Evolutionary conservation across 2,113 vertebrate genomes (phyloP).

Genomic region (Forbesichthys agassizii): DNA sequence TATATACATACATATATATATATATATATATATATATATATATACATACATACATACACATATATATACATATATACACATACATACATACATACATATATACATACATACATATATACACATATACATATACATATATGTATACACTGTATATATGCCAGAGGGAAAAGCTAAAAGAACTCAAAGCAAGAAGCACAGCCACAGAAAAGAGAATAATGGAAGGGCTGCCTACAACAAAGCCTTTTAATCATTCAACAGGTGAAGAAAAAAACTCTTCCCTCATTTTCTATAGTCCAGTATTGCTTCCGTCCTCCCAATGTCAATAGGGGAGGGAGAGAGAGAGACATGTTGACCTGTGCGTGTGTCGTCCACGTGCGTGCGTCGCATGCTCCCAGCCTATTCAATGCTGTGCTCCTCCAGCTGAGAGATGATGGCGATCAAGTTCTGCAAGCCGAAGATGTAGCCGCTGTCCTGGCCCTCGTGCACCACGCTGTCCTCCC

Average conservation of each 20-base stretch:
- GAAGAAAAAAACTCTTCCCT: not conserved
- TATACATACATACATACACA: no score
- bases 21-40: no score
- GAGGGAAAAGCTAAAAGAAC: slow-evolving; percentile 5
- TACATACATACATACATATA: no score
- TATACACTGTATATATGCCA: slow-evolving; percentile 29
- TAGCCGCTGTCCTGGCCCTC: slow-evolving; percentile 96
- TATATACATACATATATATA: no score
- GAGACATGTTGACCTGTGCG: slow-evolving; percentile 53
- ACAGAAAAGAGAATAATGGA: slow-evolving; percentile 30
- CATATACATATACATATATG: no score
- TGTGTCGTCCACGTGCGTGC: slow-evolving; percentile 63
- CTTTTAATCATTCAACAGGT: slow-evolving; percentile 3
- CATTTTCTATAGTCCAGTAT: slow-evolving; percentile 14
- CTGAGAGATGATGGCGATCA: slow-evolving; percentile 97
- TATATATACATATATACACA: no score
- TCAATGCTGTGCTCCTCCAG: slow-evolving; percentile 92
- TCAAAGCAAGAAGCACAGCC: slow-evolving; percentile 26
- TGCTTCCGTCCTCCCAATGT: not conserved
- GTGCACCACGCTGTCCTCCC: slow-evolving; percentile 90
- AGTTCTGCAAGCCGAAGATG: slow-evolving; percentile 96
- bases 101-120: no score
- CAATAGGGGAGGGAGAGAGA: no score
- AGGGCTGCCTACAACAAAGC: slow-evolving; percentile 31
- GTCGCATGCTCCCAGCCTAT: slow-evolving; percentile 77